Percentiles rank a stretch among this genome's conserved stretches.
phyloP scores from a whole-genome alignment of 2,888 invertebrate genomes.

The Rhagium mordax region DNA sequence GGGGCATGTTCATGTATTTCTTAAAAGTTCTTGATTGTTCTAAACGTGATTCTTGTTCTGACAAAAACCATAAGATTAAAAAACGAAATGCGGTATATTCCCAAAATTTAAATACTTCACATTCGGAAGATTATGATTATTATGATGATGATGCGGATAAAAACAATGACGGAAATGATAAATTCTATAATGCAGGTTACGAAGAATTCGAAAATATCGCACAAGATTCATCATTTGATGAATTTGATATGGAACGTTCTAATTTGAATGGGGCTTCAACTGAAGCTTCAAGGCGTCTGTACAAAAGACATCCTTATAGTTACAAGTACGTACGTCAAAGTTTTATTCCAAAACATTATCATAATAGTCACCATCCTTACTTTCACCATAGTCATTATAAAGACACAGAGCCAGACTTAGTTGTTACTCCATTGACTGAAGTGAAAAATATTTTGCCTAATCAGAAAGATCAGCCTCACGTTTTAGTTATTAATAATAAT shows the following conservation, averaged over 20 bases:
- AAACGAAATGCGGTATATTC: not conserved
- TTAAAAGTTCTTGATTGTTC: not conserved
- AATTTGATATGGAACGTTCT: not conserved
- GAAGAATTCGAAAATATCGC: not conserved
- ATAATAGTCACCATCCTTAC: not conserved
- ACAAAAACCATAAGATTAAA: not conserved
- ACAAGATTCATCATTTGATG: not conserved
- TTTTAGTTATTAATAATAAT: conserved; percentile 20
- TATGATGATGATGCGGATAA: not conserved
- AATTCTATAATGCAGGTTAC: not conserved
- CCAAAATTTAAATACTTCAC: not conserved
- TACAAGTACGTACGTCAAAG: not conserved
- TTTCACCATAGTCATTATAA: not conserved
- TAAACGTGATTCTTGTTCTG: not conserved
- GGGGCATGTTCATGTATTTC: not conserved
- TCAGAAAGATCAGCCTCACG: not conserved
- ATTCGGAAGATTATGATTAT: not conserved
- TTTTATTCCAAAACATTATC: not conserved
- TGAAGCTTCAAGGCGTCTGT: not conserved
- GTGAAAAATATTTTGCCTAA: not conserved
- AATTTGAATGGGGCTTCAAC: not conserved
- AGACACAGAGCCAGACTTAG: not conserved
- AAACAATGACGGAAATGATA: not conserved
- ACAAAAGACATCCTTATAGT: not conserved
- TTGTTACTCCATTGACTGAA: not conserved